A percentile compares a stretch with the other conserved stretches of the same genome.
These are phyloP conservation scores for Drosophila neotestacea DNA, from an alignment of 2,888 invertebrate genomes.

Conservation along the genomic window DNA sequence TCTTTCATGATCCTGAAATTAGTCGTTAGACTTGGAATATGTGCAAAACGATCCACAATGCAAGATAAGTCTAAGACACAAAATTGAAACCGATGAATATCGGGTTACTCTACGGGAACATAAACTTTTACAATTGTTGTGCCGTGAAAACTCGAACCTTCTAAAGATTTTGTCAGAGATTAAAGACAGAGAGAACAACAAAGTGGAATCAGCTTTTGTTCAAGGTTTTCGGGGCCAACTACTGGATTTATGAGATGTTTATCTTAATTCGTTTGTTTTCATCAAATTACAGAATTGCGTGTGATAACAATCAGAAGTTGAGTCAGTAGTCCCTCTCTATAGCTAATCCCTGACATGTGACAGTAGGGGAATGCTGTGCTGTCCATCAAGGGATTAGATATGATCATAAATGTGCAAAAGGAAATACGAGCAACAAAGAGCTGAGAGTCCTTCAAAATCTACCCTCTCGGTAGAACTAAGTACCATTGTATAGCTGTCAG, in stretches of 20 bases:
- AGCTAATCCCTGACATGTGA: constrained; percentile 74
- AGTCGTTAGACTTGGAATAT: constrained; percentile 31
- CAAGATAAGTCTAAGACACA: constrained; percentile 1
- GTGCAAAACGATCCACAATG: constrained; percentile 41
- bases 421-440: constrained; percentile 27
- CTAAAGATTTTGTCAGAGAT: constrained; percentile 30
- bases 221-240: constrained; percentile 30
- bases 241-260: constrained; percentile 73
- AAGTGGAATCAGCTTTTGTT: constrained; percentile 32
- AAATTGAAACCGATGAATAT: constrained; percentile 37
- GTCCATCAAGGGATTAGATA: constrained; percentile 81
- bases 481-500: constrained; percentile 77
- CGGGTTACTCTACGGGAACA: constrained; percentile 48
- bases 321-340: constrained; percentile 48
- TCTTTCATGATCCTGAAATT: constrained; percentile 12
- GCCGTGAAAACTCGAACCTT: constrained; percentile 44
- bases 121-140: constrained; percentile 52
- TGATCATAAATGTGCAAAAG: constrained; percentile 77
- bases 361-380: constrained; percentile 69
- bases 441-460: constrained; percentile 43
- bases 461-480: constrained; percentile 62
- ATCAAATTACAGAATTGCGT: constrained; percentile 85
- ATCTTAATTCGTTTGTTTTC: constrained; percentile 84
- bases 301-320: constrained; percentile 81
- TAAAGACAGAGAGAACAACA: constrained; percentile 26